Conservation (phyloP, 1,140 invertebrate species). For the Dolichoris vasculosae region DNA sequence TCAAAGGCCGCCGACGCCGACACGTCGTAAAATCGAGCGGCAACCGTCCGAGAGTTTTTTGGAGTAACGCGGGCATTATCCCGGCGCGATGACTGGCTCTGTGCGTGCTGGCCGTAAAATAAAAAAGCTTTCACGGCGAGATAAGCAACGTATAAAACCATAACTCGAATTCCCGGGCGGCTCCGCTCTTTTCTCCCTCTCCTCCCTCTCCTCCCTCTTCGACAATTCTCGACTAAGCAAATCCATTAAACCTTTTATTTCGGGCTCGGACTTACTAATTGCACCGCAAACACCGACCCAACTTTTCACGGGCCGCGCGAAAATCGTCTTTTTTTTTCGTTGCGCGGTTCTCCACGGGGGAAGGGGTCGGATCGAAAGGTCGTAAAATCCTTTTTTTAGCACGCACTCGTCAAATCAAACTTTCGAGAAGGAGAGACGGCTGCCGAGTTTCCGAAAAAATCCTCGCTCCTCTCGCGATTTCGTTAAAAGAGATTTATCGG, state of each 20-base stretch:
- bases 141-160: conserved; percentile 52
- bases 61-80: conserved; percentile 49
- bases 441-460: not conserved
- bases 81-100: conserved; percentile 41
- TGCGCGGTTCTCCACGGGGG: not conserved
- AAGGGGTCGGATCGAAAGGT: not conserved
- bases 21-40: conserved; percentile 71
- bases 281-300: conserved; percentile 27
- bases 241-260: conserved; percentile 51
- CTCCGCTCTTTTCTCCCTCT: not conserved
- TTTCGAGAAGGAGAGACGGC: not conserved
- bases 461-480: no score
- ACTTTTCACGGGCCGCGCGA: conserved; percentile 6
- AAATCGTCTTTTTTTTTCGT: not conserved
- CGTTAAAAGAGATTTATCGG: no score
- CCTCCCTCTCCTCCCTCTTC: not conserved
- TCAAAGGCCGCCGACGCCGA: conserved; percentile 70
- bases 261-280: conserved; percentile 46
- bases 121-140: conserved; percentile 42
- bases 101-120: conserved; percentile 39
- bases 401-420: conserved; percentile 16
- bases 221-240: conserved; percentile 39
- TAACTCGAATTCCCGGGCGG: conserved; percentile 9
- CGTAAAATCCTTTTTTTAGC: conserved; percentile 8
- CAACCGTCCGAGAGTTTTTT: conserved; percentile 45